Conservation (phyloP, 2,888 invertebrate genomes). For the Brachypalpus laphriformis region DNA sequence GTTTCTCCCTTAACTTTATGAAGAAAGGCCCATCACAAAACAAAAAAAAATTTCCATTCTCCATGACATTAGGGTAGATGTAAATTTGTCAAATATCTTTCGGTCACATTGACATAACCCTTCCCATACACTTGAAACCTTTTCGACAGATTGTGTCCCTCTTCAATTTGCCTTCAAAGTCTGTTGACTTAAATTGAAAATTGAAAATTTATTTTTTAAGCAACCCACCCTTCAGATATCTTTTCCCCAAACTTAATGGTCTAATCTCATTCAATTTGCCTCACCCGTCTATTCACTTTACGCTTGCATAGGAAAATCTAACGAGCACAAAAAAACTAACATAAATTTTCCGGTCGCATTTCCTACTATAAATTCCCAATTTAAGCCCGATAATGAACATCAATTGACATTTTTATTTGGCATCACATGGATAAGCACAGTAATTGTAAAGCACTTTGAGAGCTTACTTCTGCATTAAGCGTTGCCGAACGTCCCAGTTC, state of each 20-base stretch:
- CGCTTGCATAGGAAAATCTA: constrained; percentile 44
- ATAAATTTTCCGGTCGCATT: constrained; percentile 58
- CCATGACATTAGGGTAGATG: neutral
- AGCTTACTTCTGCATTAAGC: constrained; percentile 49
- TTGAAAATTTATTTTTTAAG: constrained; percentile 12
- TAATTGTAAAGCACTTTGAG: constrained; percentile 54
- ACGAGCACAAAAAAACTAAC: constrained; percentile 39
- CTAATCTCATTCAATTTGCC: constrained; percentile 47
- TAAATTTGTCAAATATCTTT: constrained; percentile 16
- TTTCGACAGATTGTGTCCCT: neutral
- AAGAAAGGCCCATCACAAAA: neutral
- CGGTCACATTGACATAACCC: constrained; percentile 17
- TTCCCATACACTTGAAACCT: neutral
- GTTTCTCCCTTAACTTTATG: neutral
- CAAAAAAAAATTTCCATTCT: neutral
- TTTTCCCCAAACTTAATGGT: constrained; percentile 22
- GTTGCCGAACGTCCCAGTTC: neutral
- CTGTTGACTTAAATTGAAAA: constrained; percentile 31
- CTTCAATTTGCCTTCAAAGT: constrained; percentile 4
- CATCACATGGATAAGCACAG: constrained; percentile 70
- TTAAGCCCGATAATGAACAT: constrained; percentile 69
- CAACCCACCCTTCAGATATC: neutral
- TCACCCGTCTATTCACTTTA: constrained; percentile 47
- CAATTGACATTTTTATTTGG: constrained; percentile 73
- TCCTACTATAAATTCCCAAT: constrained; percentile 57